A percentile compares a stretch with the other conserved stretches of the same genome.
phyloP scores from a whole-genome alignment of 2,113 vertebrate genomes.

The Osmerus mordax region DNA sequence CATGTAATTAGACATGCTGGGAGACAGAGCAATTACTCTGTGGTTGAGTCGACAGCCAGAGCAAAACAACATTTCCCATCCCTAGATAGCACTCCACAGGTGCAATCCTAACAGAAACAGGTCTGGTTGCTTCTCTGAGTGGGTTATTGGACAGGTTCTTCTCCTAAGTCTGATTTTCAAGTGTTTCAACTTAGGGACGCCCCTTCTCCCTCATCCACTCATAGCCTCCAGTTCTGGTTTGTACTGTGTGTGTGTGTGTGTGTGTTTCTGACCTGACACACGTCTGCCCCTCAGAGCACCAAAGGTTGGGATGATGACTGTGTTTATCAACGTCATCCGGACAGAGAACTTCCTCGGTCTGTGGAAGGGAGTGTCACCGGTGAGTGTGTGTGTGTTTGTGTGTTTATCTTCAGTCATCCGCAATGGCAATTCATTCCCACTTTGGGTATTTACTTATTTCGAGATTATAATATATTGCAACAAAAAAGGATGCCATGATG shows the following conservation, averaged over 20 bases:
- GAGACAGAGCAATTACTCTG: constrained; percentile 8
- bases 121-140: too few species aligned
- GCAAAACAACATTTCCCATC: too few species aligned
- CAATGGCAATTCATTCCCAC: too few species aligned
- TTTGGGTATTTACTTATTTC: too few species aligned
- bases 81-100: too few species aligned
- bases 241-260: background rate
- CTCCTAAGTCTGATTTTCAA: too few species aligned
- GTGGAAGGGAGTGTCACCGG: constrained; percentile 93
- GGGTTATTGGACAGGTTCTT: too few species aligned
- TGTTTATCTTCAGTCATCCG: background rate
- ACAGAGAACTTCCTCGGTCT: constrained; percentile 87
- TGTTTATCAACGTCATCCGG: constrained; percentile 82
- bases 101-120: too few species aligned
- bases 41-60: constrained; percentile 5
- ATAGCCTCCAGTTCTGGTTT: background rate
- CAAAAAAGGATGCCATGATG: too few species aligned
- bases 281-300: constrained; percentile 66
- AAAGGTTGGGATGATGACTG: constrained; percentile 79
- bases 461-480: too few species aligned
- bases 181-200: too few species aligned
- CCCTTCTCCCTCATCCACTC: too few species aligned
- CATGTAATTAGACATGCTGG: constrained; percentile 23
- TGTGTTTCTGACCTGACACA: background rate
- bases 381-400: constrained; percentile 63